Evolutionary conservation across 2,797 vertebrate species (phyloP), one percentile per base, ranked within the genome.

Genomic region (Ctenopoma kingsleyae): DNA sequence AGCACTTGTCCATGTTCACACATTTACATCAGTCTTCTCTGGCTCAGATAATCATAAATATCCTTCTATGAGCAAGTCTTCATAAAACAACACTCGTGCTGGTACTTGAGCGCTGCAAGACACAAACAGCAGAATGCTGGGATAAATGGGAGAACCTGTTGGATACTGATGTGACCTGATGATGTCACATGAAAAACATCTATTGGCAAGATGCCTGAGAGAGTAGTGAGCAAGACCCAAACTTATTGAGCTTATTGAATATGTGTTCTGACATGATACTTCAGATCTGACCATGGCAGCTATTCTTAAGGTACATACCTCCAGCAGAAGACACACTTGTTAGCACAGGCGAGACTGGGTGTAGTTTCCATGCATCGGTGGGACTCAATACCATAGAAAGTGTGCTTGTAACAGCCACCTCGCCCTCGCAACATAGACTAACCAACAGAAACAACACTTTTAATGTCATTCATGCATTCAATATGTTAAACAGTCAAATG

Each of bases 301-400:
- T 19, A 1, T 19, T 11, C 52, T 20, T n/a, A 44, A 23, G 60
- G 22, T 16, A 63, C 86, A 3, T 78, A 99, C 98, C 98, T 96
- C 97, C 97, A 99, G 84, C 97, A 99, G 90, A 99, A 99, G 74
- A 99, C 95, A 13, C 97, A 99, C 76, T 99, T 99, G 90, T 99
- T 99, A 1, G 98, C 96, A 20, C 98, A 98, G 16, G 97, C 97
- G 64, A 99, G 92, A 81, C 97, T 99, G 0, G 97, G 97, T 0
- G 97, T 98, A 11, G 96, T 95, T 91, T 99, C 98, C 97, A 98
- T 98, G 92, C 98, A 99, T 19, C 96, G 95, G 72, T 99, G 98
- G 59, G 97, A 99, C 90, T 99, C 96, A 0, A 98, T 98, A 3
- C 98, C 98, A 0, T 99, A 99, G 83, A 99, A 99, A 0, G 96